Percentiles rank a stretch among this genome's conserved stretches.
These are phyloP conservation scores for Pomacea canaliculata DNA, from an alignment of 2,888 invertebrate genomes.

Conservation along the genomic window DNA sequence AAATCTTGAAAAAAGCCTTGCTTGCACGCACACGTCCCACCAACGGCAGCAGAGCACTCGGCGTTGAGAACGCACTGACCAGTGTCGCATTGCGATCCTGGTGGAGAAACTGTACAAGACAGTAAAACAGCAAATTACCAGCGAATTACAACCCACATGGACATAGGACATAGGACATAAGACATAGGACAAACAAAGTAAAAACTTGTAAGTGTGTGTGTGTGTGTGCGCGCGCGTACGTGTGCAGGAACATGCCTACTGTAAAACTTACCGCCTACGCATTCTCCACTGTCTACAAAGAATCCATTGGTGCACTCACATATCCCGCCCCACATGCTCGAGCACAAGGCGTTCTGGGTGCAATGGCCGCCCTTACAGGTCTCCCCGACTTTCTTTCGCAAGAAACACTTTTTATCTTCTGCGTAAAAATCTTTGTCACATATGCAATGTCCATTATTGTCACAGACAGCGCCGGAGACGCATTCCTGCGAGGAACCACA, in stretches of 20 bases:
- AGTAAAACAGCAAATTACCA: background rate
- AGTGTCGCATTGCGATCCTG: conserved; percentile 23
- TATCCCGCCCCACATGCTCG: conserved; percentile 19
- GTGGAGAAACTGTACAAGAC: conserved; percentile 18
- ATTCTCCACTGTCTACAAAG: conserved; percentile 21
- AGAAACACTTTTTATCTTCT: conserved; percentile 13
- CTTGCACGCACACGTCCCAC: conserved; percentile 10
- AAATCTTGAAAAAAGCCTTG: conserved; percentile 16
- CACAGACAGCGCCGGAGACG: background rate
- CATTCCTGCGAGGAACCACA: conserved; percentile 18
- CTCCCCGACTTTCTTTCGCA: conserved; percentile 18
- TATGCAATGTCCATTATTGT: conserved; percentile 16
- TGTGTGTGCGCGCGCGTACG: no score
- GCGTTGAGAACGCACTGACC: conserved; percentile 29
- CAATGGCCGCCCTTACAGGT: conserved; percentile 21
- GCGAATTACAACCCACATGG: background rate
- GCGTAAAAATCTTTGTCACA: conserved; percentile 22
- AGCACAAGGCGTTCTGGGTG: conserved; percentile 17
- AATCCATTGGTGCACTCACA: conserved; percentile 17
- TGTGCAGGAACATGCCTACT: no score
- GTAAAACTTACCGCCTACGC: conserved; percentile 27
- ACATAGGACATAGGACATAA: no score
- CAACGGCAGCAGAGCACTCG: conserved; percentile 17
- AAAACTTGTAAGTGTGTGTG: no score
- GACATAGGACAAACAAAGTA: no score